Percentiles rank a stretch among this genome's conserved stretches.
Evolutionary conservation across 2,888 invertebrate genomes (phyloP).

Genomic region (Balanococcus diminutus): DNA sequence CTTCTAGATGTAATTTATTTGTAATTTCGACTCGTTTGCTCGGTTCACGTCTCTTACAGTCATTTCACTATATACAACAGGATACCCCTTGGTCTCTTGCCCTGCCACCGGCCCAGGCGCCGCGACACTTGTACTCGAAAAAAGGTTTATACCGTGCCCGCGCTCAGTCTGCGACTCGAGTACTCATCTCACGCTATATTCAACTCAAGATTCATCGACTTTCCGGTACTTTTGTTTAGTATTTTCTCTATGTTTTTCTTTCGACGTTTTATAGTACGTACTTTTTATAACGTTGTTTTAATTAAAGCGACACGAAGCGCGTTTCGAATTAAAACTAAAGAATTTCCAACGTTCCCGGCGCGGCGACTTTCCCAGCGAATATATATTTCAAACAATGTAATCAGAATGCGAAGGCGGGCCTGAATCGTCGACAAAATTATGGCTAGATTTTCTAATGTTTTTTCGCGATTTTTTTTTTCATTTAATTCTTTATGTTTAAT

Average conservation of each 20-base stretch:
- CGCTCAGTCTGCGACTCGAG: too few species aligned
- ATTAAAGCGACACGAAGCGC: background rate
- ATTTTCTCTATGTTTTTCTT: background rate
- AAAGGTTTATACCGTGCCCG: too few species aligned
- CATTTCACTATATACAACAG: background rate
- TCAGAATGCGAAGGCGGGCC: too few species aligned
- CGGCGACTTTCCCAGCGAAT: background rate
- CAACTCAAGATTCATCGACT: conserved; percentile 1
- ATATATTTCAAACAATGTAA: background rate
- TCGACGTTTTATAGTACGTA: background rate
- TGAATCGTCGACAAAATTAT: too few species aligned
- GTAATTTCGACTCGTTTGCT: conserved; percentile 8
- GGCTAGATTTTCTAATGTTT: too few species aligned
- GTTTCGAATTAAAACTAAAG: background rate
- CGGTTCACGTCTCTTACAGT: background rate
- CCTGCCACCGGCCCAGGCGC: background rate
- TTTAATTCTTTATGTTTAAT: too few species aligned
- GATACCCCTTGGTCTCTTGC: background rate
- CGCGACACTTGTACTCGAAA: background rate
- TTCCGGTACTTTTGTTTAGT: background rate
- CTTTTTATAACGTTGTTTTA: background rate
- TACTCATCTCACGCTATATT: background rate
- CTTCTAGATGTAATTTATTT: conserved; percentile 35
- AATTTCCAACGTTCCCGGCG: background rate
- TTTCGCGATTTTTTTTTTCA: too few species aligned